Percentiles rank a stretch among this genome's conserved stretches.
phyloP scores from a whole-genome alignment of 1,140 invertebrate genomes.

The Periplaneta americana region DNA sequence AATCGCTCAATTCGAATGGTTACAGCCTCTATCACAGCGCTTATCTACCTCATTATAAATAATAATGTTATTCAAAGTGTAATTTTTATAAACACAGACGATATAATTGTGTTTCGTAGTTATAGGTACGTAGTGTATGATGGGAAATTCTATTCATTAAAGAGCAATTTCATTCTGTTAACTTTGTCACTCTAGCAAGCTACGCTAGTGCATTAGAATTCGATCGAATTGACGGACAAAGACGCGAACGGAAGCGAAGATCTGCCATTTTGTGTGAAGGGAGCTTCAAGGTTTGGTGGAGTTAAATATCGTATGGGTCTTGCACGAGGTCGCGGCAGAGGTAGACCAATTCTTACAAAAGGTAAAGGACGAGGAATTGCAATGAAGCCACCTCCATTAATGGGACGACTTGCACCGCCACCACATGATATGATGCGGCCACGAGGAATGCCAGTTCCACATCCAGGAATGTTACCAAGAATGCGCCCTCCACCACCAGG shows the following conservation, averaged over 20 bases:
- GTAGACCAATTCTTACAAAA: not conserved
- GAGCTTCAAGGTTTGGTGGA: not conserved
- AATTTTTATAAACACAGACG: no score
- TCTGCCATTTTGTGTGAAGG: not conserved
- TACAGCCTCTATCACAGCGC: no score
- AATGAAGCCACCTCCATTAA: constrained; percentile 1
- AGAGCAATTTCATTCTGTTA: no score
- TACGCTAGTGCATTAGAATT: no score
- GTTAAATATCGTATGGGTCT: not conserved
- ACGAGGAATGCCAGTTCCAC: not conserved
- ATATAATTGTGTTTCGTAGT: no score
- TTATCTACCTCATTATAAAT: no score
- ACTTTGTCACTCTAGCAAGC: no score
- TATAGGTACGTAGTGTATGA: no score
- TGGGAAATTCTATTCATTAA: no score
- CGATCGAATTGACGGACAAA: not conserved
- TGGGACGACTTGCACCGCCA: not conserved
- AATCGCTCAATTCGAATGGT: no score
- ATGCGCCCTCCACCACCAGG: not conserved
- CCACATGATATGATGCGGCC: not conserved
- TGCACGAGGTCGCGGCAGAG: not conserved
- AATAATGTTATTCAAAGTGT: no score
- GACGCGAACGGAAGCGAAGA: not conserved
- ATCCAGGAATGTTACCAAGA: not conserved
- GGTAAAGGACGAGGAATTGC: not conserved